These are phyloP conservation scores for Hephaestus fuliginosus DNA, from an alignment of 2,797 vertebrate species.

Conservation along the genomic window DNA sequence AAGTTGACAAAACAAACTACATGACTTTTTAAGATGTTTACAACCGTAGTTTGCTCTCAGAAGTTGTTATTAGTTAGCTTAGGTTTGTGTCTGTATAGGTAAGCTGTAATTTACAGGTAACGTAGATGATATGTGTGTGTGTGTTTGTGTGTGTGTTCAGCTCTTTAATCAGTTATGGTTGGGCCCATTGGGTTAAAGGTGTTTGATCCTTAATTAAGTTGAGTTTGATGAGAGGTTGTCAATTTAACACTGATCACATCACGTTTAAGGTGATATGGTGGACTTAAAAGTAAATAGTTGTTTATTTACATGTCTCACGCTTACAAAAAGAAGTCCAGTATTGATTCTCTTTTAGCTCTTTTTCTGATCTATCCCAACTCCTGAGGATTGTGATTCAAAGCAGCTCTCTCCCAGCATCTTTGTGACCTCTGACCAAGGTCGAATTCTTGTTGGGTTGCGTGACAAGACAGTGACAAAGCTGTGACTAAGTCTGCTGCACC, in stretches of 20 bases:
- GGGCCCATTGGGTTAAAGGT: neutral
- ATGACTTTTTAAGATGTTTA: neutral
- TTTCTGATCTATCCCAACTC: too few relatives aligned
- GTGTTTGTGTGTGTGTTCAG: neutral
- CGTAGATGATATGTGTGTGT: neutral
- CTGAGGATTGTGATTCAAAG: neutral
- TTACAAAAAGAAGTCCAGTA: too few relatives aligned
- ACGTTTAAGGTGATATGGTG: too few relatives aligned
- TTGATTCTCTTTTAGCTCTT: too few relatives aligned
- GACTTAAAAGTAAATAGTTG: too few relatives aligned
- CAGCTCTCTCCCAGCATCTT: neutral
- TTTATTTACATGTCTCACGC: too few relatives aligned
- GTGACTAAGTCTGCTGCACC: conserved; percentile 53
- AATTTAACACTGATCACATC: too few relatives aligned
- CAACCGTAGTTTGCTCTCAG: neutral
- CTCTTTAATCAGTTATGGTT: neutral
- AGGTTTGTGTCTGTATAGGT: neutral
- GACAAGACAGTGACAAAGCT: conserved; percentile 57
- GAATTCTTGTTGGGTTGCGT: conserved; percentile 24
- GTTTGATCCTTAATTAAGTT: neutral
- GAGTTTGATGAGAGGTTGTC: neutral
- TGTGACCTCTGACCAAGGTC: conserved; percentile 40
- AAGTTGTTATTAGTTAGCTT: neutral
- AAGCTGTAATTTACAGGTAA: neutral
- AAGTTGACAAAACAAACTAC: neutral